Evolutionary conservation across 2,888 invertebrate species (phyloP).

Genomic region (Baronia brevicornis): DNA sequence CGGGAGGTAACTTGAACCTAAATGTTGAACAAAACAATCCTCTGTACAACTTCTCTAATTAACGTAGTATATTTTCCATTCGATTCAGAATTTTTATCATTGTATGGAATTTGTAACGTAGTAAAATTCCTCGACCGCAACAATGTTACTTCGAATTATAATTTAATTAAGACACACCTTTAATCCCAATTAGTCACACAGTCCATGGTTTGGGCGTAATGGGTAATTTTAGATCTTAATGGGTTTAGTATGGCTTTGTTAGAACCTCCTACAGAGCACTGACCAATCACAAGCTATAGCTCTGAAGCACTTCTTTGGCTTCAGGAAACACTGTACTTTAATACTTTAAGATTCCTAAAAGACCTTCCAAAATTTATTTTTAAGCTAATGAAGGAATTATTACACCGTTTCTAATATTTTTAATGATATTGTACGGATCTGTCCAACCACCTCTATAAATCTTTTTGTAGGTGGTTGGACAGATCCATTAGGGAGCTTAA

Average conservation of each 20-base stretch:
- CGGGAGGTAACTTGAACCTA: too few relatives aligned
- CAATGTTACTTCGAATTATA: slow-evolving; percentile 58
- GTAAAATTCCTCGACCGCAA: slow-evolving; percentile 58
- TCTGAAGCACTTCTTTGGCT: slow-evolving; percentile 45
- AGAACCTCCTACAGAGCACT: slow-evolving; percentile 54
- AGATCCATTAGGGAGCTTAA: too few relatives aligned
- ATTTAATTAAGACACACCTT: slow-evolving; percentile 72
- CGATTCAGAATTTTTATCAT: slow-evolving; percentile 59
- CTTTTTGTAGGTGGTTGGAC: too few relatives aligned
- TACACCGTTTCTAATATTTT: too few relatives aligned
- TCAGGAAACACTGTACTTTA: slow-evolving; percentile 52
- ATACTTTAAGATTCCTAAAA: slow-evolving; percentile 24
- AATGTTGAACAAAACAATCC: slow-evolving; percentile 36
- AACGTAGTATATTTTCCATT: slow-evolving; percentile 55
- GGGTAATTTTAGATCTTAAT: slow-evolving; percentile 68
- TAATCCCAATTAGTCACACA: slow-evolving; percentile 73
- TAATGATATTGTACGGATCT: too few relatives aligned
- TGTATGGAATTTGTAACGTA: slow-evolving; percentile 66
- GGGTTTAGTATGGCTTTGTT: slow-evolving; percentile 58
- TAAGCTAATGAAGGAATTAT: too few relatives aligned
- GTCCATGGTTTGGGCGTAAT: slow-evolving; percentile 65
- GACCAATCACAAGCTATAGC: slow-evolving; percentile 52
- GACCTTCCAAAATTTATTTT: slow-evolving; percentile 27
- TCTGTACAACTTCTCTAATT: slow-evolving; percentile 53
- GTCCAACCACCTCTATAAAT: too few relatives aligned